These are phyloP conservation scores for Drosophila affinis DNA, from an alignment of 2,888 invertebrate species.

Conservation along the genomic window DNA sequence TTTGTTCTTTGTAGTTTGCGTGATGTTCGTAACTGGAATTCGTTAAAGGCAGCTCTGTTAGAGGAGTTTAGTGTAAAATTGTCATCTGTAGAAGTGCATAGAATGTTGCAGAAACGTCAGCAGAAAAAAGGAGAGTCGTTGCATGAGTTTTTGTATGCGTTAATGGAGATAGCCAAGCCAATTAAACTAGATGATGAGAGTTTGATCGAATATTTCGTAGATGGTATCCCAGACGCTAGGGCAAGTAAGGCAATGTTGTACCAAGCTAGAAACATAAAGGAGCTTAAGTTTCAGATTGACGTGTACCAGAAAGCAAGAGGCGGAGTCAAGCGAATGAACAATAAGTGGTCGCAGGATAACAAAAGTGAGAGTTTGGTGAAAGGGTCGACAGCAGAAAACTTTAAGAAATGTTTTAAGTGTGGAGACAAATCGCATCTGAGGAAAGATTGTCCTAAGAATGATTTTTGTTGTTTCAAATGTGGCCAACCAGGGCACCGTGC, in stretches of 20 bases:
- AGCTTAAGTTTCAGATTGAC: neutral
- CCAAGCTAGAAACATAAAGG: constrained; percentile 4
- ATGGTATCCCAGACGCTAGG: neutral
- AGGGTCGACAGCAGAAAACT: no score
- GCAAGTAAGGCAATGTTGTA: neutral
- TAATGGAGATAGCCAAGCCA: neutral
- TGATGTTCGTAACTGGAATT: constrained; percentile 5
- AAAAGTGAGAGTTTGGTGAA: no score
- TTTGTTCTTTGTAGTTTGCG: no score
- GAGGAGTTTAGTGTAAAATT: constrained; percentile 11
- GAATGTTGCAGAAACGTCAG: neutral
- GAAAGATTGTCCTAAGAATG: no score
- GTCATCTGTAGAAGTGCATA: constrained; percentile 2
- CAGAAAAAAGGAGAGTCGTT: constrained; percentile 17
- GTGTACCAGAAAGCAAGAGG: neutral
- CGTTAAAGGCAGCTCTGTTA: constrained; percentile 7
- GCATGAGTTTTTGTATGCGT: no score
- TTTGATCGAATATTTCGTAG: neutral
- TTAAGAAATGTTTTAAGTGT: no score
- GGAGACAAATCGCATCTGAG: no score
- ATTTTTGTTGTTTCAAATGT: no score
- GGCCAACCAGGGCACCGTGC: no score
- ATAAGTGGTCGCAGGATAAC: no score
- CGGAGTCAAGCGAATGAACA: no score
- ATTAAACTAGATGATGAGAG: constrained; percentile 1